Evolutionary conservation across 2,113 vertebrate genomes (phyloP).

Genomic region (Alouatta palliata): DNA sequence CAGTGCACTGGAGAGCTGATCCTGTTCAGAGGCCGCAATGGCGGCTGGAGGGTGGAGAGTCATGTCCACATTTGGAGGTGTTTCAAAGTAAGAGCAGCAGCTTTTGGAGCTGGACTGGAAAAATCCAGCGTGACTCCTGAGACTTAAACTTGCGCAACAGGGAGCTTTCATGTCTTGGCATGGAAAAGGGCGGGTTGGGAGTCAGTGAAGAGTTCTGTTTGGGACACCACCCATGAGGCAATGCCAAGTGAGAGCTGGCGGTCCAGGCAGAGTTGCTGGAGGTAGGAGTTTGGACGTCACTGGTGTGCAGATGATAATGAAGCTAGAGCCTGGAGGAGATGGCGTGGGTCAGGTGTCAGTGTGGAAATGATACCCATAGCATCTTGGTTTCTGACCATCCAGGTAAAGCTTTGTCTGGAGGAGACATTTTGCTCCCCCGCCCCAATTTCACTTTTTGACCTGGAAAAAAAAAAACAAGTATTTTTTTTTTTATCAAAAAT

Average conservation of each 20-base stretch:
- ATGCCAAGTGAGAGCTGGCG: neutral
- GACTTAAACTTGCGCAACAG: fast-evolving
- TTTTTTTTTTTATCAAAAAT: neutral
- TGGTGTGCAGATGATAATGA: neutral
- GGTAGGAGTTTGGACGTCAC: neutral
- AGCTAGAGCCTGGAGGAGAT: neutral
- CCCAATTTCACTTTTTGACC: neutral
- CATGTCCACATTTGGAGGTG: too few relatives aligned
- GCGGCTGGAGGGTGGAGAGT: neutral
- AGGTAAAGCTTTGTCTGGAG: neutral
- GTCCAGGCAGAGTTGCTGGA: neutral
- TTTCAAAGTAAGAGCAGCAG: neutral
- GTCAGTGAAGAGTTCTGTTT: neutral
- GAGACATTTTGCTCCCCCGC: neutral
- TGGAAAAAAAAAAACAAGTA: neutral
- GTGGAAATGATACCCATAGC: fast-evolving
- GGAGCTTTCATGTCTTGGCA: neutral
- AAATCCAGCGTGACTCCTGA: neutral
- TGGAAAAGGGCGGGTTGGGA: neutral
- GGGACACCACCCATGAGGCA: neutral
- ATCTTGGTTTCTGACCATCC: too few relatives aligned
- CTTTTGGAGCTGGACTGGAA: neutral
- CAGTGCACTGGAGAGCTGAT: fast-evolving
- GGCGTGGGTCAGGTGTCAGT: fast-evolving
- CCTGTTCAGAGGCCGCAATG: fast-evolving